Evolutionary conservation across 2,888 invertebrate species (phyloP), one percentile per base, ranked within the genome.

Genomic region (Agrilus cyanescens): DNA sequence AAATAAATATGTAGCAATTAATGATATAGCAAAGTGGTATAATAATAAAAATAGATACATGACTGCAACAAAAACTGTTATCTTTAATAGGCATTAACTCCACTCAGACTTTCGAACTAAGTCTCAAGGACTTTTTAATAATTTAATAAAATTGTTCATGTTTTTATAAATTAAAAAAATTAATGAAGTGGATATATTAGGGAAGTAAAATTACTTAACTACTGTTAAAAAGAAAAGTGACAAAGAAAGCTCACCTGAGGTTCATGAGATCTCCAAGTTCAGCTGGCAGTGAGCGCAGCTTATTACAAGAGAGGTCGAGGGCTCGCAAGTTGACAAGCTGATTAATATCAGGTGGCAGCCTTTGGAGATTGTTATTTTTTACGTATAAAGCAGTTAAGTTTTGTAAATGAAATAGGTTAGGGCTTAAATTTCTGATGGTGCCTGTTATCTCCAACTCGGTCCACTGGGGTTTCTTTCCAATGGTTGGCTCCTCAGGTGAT

Each of bases 241-340:
- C n/a, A 29, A 12, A 35, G n/a, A n/a, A n/a, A 34, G 47, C 52
- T 56, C 63, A 88, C 89, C 86, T 86, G 62, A 98, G 80, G 65
- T 89, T 83, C 68, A 93, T 87, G 63, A 98, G 82, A 68, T 98
- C 96, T 46, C 98, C 97, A 40, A 98, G 75, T 72, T 98, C 96
- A 41, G 90, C 83, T 50, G 98, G 97, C 67, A 98, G 74, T 64
- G 85, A 86, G 51, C 94, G 78, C 57, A 98, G 73, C 70, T 95
- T 94, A 72, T 98, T 97, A 67, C 83, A 84, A 53, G 95, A 94
- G 57, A 95, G 73, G 72, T 98, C 97, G 54, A 98, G 74, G 50
- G 84, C 81, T 57, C 85, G 82, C 51, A 98, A 75, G 70, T 88
- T 87, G 49, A 73, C 74, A 55, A 98, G 74, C 59, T 80, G 79